Conservation (phyloP, 2,113 vertebrate species). For the Hippolais icterina region DNA sequence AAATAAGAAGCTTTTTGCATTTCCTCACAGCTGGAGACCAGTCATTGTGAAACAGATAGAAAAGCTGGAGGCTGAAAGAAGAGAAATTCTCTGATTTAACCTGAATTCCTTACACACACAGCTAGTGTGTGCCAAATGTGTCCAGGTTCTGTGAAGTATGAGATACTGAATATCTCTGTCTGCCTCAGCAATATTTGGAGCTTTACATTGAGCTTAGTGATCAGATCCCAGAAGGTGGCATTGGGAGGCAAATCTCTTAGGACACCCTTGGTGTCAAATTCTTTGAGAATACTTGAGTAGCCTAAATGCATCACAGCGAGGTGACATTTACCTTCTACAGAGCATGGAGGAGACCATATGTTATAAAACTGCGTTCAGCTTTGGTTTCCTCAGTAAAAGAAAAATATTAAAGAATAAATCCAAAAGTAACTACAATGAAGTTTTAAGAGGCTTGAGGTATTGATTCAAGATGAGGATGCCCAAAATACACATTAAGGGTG, state of each 20-base stretch:
- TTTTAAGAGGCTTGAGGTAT: not conserved
- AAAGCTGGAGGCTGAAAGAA: not conserved
- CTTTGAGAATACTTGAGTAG: not conserved
- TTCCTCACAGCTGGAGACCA: slow-evolving; percentile 8
- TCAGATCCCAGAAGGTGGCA: not conserved
- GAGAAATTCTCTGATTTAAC: not conserved
- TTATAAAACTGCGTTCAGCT: not conserved
- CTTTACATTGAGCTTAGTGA: not conserved
- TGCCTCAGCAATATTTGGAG: not conserved
- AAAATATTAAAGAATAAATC: not conserved
- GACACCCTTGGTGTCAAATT: not conserved
- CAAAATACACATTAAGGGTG: not conserved
- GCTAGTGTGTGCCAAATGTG: not conserved
- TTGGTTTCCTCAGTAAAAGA: not conserved
- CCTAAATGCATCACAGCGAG: not conserved
- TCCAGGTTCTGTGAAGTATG: not conserved
- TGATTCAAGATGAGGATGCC: not conserved
- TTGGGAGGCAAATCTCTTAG: not conserved
- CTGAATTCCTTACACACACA: not conserved
- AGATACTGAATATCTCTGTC: not conserved
- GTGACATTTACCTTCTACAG: not conserved
- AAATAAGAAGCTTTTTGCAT: not conserved
- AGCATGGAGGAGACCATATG: not conserved
- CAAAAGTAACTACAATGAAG: not conserved
- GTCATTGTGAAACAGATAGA: not conserved